These are phyloP conservation scores for Cinclus cinclus DNA, from an alignment of 2,113 vertebrate species.

Conservation along the genomic window DNA sequence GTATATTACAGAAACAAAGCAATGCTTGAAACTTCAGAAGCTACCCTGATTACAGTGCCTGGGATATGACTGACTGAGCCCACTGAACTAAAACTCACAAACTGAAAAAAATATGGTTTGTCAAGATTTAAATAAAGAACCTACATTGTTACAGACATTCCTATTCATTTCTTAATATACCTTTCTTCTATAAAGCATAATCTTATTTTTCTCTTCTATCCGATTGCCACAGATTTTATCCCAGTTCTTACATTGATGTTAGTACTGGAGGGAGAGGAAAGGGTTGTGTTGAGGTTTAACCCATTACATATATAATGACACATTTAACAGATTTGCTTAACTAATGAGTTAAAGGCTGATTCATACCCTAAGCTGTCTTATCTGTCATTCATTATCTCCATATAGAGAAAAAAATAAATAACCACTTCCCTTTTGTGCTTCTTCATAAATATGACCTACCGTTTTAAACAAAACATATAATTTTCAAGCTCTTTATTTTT, in stretches of 20 bases:
- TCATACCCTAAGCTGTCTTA: not conserved
- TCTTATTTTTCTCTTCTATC: constrained; percentile 54
- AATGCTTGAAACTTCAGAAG: constrained; percentile 50
- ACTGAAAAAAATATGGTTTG: constrained; percentile 18
- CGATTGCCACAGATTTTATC: constrained; percentile 57
- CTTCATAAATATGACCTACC: not conserved
- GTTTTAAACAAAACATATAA: not conserved
- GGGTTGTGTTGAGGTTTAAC: constrained; percentile 59
- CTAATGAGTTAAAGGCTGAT: constrained; percentile 53
- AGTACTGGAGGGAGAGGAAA: constrained; percentile 34
- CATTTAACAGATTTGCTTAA: constrained; percentile 36
- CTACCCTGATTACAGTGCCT: not conserved
- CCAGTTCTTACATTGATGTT: constrained; percentile 30
- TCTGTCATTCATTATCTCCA: not conserved
- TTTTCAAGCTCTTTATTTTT: not conserved
- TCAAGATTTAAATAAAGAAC: constrained; percentile 53
- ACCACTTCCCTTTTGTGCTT: not conserved
- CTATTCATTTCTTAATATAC: constrained; percentile 66
- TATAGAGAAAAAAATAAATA: not conserved
- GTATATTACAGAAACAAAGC: constrained; percentile 46
- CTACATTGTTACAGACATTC: constrained; percentile 39
- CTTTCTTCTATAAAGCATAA: constrained; percentile 60
- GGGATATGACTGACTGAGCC: constrained; percentile 18
- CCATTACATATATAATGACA: constrained; percentile 51
- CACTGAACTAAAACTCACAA: not conserved